Evolutionary conservation across 2,888 invertebrate species (phyloP).

Genomic region (Meta bourneti): DNA sequence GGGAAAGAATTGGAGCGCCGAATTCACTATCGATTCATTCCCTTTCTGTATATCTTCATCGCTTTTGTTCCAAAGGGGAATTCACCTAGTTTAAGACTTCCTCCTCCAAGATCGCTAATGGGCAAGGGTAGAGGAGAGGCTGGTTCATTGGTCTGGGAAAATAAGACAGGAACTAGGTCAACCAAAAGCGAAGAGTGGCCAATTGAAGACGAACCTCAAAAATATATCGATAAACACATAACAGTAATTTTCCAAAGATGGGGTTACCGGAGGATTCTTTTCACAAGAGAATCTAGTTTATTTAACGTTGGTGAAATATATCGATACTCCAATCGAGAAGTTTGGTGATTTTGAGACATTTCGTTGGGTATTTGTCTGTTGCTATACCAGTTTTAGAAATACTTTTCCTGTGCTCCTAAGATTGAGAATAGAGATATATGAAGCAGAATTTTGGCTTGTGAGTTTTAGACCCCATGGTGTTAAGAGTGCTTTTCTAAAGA

Average conservation of each 20-base stretch:
- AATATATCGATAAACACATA: constrained; percentile 1
- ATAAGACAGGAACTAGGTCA: constrained; percentile 29
- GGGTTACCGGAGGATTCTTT: too few species aligned
- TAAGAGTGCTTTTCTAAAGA: too few species aligned
- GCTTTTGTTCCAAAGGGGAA: constrained; percentile 46
- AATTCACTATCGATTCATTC: constrained; percentile 13
- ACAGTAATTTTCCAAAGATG: not conserved
- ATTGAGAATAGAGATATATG: too few species aligned
- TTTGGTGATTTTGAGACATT: too few species aligned
- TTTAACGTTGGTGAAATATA: too few species aligned
- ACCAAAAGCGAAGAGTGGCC: constrained; percentile 17
- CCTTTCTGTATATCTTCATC: not conserved
- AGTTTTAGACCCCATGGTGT: too few species aligned
- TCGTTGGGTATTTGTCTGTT: too few species aligned
- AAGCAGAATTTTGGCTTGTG: too few species aligned
- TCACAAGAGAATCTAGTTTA: too few species aligned
- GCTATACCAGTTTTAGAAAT: too few species aligned
- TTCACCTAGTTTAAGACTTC: constrained; percentile 24
- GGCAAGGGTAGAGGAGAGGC: not conserved
- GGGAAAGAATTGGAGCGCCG: not conserved
- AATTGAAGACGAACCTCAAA: not conserved
- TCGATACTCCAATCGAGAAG: too few species aligned
- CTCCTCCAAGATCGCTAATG: constrained; percentile 31
- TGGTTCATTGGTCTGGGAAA: not conserved
- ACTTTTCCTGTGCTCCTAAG: too few species aligned